Percentiles rank a stretch among this genome's conserved stretches.
Evolutionary conservation across 2,888 invertebrate genomes (phyloP).

Genomic region (Tuberolachnus salignus): DNA sequence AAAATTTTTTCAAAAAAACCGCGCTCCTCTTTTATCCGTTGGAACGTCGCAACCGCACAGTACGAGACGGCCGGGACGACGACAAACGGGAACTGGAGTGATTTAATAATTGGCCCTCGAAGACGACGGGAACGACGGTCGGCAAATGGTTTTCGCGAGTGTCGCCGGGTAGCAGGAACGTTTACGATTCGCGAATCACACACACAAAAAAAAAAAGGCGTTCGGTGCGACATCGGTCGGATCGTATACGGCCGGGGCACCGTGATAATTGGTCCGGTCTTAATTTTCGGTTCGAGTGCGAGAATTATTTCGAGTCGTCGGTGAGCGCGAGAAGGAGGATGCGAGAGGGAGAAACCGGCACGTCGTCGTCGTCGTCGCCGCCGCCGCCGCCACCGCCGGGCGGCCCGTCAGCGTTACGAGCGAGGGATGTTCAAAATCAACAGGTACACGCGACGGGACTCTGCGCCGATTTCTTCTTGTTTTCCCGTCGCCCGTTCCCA

Average conservation of each 20-base stretch:
- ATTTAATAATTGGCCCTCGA: slow-evolving; percentile 35
- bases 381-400: no score
- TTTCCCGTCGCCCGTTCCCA: not conserved
- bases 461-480: slow-evolving; percentile 27
- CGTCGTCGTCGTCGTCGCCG: no score
- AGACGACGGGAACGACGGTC: slow-evolving; percentile 1
- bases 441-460: slow-evolving; percentile 45
- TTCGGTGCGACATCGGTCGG: no score
- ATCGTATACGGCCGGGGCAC: no score
- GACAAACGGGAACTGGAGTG: not conserved
- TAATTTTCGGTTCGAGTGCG: no score
- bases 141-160: slow-evolving; percentile 10
- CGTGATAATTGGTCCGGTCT: no score
- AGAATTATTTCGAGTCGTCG: no score
- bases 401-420: slow-evolving; percentile 21
- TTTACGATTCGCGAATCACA: slow-evolving; percentile 27
- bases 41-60: slow-evolving; percentile 22
- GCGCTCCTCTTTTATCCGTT: slow-evolving; percentile 5
- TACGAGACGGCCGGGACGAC: not conserved
- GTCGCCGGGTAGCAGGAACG: slow-evolving; percentile 28
- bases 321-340: not conserved
- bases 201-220: not conserved
- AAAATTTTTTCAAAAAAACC: slow-evolving; percentile 6
- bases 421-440: slow-evolving; percentile 33
- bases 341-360: not conserved